Evolutionary conservation across 1,140 invertebrate genomes (phyloP).

Genomic region (Acromyrmex charruanus): DNA sequence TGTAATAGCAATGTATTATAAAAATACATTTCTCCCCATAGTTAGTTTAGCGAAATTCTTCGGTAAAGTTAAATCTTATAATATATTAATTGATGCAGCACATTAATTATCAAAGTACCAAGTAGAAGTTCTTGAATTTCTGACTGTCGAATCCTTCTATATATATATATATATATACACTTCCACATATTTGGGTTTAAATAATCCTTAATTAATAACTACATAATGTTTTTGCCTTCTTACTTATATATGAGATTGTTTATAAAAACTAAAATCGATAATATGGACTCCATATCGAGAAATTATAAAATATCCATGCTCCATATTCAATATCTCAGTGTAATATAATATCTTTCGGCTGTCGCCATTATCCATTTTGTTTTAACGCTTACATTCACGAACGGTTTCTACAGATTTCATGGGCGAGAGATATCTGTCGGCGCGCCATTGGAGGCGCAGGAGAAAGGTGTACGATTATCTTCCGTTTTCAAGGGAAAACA

Average conservation of each 20-base stretch:
- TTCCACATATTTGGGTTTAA: not conserved
- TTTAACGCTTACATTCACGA: constrained; percentile 26
- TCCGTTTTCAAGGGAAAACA: constrained; percentile 10
- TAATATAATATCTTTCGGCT: not conserved
- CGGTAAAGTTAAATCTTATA: not conserved
- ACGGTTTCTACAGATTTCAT: constrained; percentile 49
- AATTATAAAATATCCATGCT: not conserved
- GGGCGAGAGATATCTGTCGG: constrained; percentile 30
- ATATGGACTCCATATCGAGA: not conserved
- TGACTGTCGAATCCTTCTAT: not conserved
- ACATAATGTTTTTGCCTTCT: not conserved
- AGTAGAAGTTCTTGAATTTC: constrained; percentile 25
- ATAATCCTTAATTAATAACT: not conserved
- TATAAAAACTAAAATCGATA: not conserved
- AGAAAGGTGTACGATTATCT: not conserved
- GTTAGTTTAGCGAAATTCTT: not conserved
- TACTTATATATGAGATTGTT: not conserved
- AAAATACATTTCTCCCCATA: constrained; percentile 2
- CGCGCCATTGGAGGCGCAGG: not conserved
- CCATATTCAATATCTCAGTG: constrained; percentile 13
- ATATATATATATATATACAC: not conserved
- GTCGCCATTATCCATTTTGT: constrained; percentile 39
- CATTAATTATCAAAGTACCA: not conserved
- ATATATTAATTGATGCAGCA: not conserved
- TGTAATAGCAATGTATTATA: constrained; percentile 1